Evolutionary conservation across 2,888 invertebrate genomes (phyloP).

Genomic region (Pristionchus arcanus): DNA sequence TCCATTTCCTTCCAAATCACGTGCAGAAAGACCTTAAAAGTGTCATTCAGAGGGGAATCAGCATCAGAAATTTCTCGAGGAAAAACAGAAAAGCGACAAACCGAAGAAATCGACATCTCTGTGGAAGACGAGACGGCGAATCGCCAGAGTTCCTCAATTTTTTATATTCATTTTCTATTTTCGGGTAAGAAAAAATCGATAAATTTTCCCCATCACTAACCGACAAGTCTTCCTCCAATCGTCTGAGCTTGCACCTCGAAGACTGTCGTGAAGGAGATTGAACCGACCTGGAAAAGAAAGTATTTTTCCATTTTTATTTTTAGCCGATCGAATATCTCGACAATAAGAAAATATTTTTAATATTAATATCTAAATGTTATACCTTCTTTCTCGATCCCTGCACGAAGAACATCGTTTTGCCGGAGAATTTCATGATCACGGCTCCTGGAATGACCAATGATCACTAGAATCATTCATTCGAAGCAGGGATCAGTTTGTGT

Average conservation of each 20-base stretch:
- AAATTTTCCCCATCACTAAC: neutral
- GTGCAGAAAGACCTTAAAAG: conserved; percentile 55
- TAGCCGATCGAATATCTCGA: too few relatives aligned
- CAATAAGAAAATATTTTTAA: too few relatives aligned
- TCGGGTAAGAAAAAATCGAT: neutral
- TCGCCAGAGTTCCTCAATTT: conserved; percentile 61
- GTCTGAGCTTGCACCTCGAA: conserved; percentile 55
- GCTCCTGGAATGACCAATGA: conserved; percentile 23
- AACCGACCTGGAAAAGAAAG: too few relatives aligned
- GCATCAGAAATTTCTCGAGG: neutral
- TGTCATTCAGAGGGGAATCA: neutral
- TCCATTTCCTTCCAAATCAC: conserved; percentile 59
- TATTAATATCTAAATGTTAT: too few relatives aligned
- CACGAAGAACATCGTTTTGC: conserved; percentile 57
- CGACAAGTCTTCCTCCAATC: conserved; percentile 40
- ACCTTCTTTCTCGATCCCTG: conserved; percentile 56
- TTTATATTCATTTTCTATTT: neutral
- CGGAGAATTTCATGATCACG: conserved; percentile 54
- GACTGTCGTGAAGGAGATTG: neutral
- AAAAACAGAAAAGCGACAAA: neutral
- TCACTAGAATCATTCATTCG: neutral
- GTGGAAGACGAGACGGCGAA: conserved; percentile 62
- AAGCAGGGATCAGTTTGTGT: neutral
- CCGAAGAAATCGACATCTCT: conserved; percentile 67
- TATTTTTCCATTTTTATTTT: too few relatives aligned